phyloP scores from a whole-genome alignment of 2,113 vertebrate species.

The Lagopus muta region DNA sequence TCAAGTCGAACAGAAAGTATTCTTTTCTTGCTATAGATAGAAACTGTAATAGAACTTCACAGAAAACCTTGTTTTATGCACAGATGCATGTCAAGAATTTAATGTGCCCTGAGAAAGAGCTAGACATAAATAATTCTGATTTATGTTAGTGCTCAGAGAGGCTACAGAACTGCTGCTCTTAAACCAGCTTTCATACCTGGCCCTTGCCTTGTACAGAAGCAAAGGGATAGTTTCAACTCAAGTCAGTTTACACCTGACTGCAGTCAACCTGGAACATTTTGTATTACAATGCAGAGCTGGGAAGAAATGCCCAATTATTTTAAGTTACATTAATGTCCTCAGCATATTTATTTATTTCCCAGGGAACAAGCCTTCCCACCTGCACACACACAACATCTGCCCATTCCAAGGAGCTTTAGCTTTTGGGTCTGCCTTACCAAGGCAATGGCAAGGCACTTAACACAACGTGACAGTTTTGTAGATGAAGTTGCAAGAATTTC shows the following conservation, averaged over 20 bases:
- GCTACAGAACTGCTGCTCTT: neutral
- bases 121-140: neutral
- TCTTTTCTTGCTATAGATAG: neutral
- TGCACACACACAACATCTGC: neutral
- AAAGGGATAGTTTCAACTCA: neutral
- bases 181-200: neutral
- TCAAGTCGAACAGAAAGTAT: neutral
- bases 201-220: neutral
- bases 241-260: neutral
- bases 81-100: neutral
- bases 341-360: neutral
- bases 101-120: neutral
- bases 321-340: neutral
- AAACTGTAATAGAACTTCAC: neutral
- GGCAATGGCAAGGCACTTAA: neutral
- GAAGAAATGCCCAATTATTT: neutral
- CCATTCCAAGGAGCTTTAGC: neutral
- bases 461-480: accelerated
- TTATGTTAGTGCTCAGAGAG: neutral
- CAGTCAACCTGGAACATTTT: neutral
- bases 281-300: neutral
- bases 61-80: neutral
- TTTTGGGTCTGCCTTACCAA: neutral
- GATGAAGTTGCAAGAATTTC: neutral
- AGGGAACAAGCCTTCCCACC: neutral